Base-by-base conservation (phyloP, 2,797 vertebrate genomes). In the Thalassophryne amazonica region DNA sequence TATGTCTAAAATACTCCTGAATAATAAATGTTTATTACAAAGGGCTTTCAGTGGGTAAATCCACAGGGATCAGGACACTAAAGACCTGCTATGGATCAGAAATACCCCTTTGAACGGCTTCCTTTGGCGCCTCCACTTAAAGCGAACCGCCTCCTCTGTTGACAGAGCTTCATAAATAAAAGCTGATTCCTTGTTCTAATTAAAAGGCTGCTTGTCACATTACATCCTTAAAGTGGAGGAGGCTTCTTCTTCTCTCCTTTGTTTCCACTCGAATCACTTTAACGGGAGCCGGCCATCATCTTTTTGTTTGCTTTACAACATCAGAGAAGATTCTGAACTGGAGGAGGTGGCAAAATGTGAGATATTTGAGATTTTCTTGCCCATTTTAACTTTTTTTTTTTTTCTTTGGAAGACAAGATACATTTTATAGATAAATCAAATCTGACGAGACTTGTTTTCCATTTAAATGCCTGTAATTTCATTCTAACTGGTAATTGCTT, bases 161-260 rank as follows among this genome's bases (percentile, higher is more conserved):
- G 66, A 71, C 68, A 51, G 59, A 64, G 73, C 64, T 67, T 63
- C 57, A 66, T 74, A 65, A 73, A 73, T 80, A 78, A 80, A 46
- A 60, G 48, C 69, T 21, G 55, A 68, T 76, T 57, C 49, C 38
- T 39, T 39, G 51, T 40, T 69, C 58, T 83, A 80, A 83, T 87
- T 80, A 80, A 82, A 80, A 66, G 70, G 63, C 50, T 65, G 73
- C 73, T 79, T 51, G 69, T 80, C 69, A 43, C 41, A 32, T 77
- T 70, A 77, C 58, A 66, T 76, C 37, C 69, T 74, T 11, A 5
- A 66, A 56, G 39, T 57, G 71, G 56, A 63, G 55, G 40, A 69
- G 40, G 59, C 42, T 51, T 52, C 46, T 76, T 66, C 49, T 49
- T 28, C 5, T 32, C 18, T 60, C 58, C 42, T 52, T 51, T 51